A percentile compares a stretch with the other conserved stretches of the same genome.
Conservation (phyloP, 92 coral and sea anemone genomes). For the Virgularia gustaviana region DNA sequence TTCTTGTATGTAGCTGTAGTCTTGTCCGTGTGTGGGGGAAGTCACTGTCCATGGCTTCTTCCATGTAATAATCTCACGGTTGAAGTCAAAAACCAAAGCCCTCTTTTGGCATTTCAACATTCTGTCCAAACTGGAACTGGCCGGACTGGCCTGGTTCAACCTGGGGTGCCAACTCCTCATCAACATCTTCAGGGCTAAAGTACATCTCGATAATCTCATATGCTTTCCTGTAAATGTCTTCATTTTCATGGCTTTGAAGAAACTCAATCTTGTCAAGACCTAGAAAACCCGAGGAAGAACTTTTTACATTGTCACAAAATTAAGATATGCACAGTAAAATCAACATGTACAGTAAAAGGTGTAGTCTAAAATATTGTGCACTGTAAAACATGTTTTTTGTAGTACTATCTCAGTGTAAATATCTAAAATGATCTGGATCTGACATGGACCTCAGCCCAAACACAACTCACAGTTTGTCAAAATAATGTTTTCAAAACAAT, state of each 20-base stretch:
- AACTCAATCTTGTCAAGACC: slow-evolving; percentile 96
- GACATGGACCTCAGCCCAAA: too few species aligned
- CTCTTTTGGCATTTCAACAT: slow-evolving; percentile 70
- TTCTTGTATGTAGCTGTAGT: too few species aligned
- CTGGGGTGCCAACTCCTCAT: slow-evolving; percentile 79
- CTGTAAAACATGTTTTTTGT: not conserved
- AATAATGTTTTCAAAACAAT: not conserved
- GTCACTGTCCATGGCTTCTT: too few species aligned
- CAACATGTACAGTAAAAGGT: not conserved
- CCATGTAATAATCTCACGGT: too few species aligned
- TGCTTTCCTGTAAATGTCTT: slow-evolving; percentile 92
- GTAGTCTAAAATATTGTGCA: not conserved
- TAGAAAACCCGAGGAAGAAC: slow-evolving; percentile 16
- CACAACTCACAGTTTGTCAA: too few species aligned
- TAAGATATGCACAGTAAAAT: not conserved
- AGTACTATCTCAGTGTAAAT: not conserved
- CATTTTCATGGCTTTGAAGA: slow-evolving; percentile 98
- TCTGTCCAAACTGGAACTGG: slow-evolving; percentile 83
- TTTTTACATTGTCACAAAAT: not conserved
- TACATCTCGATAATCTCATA: slow-evolving; percentile 89
- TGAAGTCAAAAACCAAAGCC: slow-evolving; percentile 74
- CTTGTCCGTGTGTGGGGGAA: too few species aligned
- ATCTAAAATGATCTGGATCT: too few species aligned
- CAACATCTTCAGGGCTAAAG: slow-evolving; percentile 92
- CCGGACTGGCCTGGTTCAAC: slow-evolving; percentile 65